These are phyloP conservation scores for Reticulitermes speratus DNA, from an alignment of 1,140 invertebrate genomes.

Conservation along the genomic window DNA sequence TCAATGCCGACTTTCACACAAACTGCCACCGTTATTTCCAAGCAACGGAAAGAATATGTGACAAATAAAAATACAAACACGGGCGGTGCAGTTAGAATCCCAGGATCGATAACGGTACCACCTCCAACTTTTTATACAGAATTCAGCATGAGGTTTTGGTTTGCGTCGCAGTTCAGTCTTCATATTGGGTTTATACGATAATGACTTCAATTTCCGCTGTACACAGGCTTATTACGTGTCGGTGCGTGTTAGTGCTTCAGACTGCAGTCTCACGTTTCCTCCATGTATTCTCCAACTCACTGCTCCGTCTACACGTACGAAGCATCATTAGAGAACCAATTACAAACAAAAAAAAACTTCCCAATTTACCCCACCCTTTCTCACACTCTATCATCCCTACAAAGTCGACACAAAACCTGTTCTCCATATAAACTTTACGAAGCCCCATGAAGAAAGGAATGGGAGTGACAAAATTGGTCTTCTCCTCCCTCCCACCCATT, in stretches of 20 bases:
- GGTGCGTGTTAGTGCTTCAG: neutral
- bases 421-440: neutral
- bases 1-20: no score
- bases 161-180: neutral
- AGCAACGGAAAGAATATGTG: no score
- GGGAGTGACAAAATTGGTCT: neutral
- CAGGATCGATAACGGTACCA: no score
- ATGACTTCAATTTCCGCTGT: neutral
- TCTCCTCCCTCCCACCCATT: no score
- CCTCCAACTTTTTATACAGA: no score
- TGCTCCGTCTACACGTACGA: neutral
- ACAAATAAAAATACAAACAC: no score
- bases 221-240: neutral
- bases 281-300: neutral
- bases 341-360: neutral
- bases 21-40: no score
- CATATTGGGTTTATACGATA: neutral
- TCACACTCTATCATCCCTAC: neutral
- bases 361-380: neutral
- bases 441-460: neutral
- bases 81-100: no score
- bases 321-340: neutral
- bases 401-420: neutral
- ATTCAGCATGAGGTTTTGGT: no score
- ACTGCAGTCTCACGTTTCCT: neutral